Conservation (phyloP, 1,140 invertebrate genomes). For the Arctopsyche grandis region DNA sequence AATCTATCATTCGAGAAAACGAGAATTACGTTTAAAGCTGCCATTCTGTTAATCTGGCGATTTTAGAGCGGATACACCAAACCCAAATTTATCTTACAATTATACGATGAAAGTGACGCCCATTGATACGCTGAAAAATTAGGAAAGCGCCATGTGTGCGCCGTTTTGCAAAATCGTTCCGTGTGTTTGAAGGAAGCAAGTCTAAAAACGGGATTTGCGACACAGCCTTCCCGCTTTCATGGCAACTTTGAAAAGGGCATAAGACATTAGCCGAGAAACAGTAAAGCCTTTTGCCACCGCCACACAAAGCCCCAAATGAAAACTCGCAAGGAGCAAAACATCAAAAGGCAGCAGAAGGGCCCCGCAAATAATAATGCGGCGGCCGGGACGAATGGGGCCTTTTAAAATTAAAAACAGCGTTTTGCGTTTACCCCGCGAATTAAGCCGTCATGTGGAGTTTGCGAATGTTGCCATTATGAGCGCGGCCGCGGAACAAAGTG, state of each 20-base stretch:
- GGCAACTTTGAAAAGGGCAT: conserved; percentile 27
- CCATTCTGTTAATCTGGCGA: too few relatives aligned
- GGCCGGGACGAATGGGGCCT: conserved; percentile 14
- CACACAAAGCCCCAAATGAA: conserved; percentile 33
- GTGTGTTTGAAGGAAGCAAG: conserved; percentile 1
- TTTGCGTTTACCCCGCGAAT: conserved; percentile 42
- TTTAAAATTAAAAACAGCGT: conserved; percentile 42
- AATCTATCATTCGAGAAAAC: too few relatives aligned
- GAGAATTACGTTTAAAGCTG: too few relatives aligned
- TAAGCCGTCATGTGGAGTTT: conserved; percentile 32
- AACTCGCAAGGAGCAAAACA: conserved; percentile 38
- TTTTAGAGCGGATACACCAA: too few relatives aligned
- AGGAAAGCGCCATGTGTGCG: too few relatives aligned
- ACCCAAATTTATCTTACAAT: not conserved
- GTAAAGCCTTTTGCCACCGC: conserved; percentile 20
- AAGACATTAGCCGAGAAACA: conserved; percentile 34
- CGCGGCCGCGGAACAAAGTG: conserved; percentile 21
- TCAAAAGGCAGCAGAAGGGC: conserved; percentile 28
- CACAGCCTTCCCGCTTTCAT: not conserved
- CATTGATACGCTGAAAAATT: too few relatives aligned
- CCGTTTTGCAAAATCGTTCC: not conserved
- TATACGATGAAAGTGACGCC: too few relatives aligned
- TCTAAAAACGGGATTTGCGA: conserved; percentile 19
- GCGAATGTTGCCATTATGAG: conserved; percentile 42
- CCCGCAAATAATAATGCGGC: conserved; percentile 4